These are phyloP conservation scores for Chironomus riparius DNA, from an alignment of 2,888 invertebrate genomes.

Conservation along the genomic window DNA sequence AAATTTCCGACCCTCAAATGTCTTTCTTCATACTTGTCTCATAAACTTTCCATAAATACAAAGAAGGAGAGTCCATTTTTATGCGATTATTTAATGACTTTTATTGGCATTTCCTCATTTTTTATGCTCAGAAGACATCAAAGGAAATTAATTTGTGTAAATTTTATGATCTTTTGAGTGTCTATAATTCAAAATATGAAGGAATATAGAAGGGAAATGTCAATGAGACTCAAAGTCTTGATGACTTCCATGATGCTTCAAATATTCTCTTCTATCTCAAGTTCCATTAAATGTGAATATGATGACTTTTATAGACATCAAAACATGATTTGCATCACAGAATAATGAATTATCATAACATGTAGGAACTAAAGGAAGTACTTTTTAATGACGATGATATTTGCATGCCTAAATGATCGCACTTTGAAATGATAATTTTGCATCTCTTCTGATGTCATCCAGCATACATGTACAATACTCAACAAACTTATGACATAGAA, in stretches of 20 bases:
- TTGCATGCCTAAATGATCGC: constrained; percentile 11
- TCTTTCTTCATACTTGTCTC: too few species aligned
- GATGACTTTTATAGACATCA: not conserved
- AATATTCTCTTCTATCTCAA: too few species aligned
- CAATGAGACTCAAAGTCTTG: too few species aligned
- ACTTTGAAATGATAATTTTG: constrained; percentile 5
- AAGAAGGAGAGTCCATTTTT: not conserved
- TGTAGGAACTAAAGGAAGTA: not conserved
- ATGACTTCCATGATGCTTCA: too few species aligned
- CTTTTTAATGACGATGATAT: not conserved
- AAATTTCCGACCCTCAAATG: not conserved
- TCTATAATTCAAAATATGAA: not conserved
- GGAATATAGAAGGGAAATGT: too few species aligned
- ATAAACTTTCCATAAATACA: too few species aligned
- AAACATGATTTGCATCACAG: not conserved
- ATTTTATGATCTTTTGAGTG: not conserved
- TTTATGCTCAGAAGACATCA: not conserved
- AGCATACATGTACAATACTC: not conserved
- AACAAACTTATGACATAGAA: not conserved
- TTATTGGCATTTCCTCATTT: not conserved
- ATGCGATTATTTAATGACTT: not conserved
- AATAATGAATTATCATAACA: not conserved
- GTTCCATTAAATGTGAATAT: not conserved
- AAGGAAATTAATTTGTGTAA: not conserved
- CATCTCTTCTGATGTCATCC: not conserved